Evolutionary conservation across 2,797 vertebrate species (phyloP).

Genomic region (Prionace glauca): DNA sequence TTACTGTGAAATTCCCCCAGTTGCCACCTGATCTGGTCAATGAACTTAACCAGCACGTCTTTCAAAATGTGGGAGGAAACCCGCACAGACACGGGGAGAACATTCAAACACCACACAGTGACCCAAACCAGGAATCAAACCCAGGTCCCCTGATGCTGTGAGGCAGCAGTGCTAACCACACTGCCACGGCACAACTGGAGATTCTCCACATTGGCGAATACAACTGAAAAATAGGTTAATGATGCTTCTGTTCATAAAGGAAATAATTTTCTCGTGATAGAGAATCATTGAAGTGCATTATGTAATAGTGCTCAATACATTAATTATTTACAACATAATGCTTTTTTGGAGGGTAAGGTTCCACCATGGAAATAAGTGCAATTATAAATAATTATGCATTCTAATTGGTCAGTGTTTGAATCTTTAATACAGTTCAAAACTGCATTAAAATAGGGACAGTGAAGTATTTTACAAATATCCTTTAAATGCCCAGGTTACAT

Average conservation of each 20-base stretch:
- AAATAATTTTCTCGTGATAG: neutral
- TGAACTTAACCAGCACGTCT: too few relatives aligned
- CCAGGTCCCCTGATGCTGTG: too few relatives aligned
- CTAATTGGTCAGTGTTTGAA: neutral
- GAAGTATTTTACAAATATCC: neutral
- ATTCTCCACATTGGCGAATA: neutral
- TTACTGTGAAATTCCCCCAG: too few relatives aligned
- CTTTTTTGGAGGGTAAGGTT: neutral
- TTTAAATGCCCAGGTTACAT: neutral
- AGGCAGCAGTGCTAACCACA: too few relatives aligned
- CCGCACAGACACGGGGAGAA: too few relatives aligned
- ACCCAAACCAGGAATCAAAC: too few relatives aligned
- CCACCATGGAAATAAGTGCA: neutral
- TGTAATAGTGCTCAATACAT: neutral
- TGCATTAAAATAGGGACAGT: neutral
- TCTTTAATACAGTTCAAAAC: neutral
- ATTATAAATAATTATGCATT: conserved; percentile 3
- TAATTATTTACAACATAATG: neutral
- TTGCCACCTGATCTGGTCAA: too few relatives aligned
- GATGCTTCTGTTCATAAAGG: neutral
- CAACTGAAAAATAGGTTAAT: neutral
- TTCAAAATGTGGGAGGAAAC: too few relatives aligned
- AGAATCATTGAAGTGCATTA: neutral
- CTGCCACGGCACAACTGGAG: too few relatives aligned
- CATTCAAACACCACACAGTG: too few relatives aligned